phyloP scores from a whole-genome alignment of 2,113 vertebrate genomes.

The Rhagologus leucostigma region DNA sequence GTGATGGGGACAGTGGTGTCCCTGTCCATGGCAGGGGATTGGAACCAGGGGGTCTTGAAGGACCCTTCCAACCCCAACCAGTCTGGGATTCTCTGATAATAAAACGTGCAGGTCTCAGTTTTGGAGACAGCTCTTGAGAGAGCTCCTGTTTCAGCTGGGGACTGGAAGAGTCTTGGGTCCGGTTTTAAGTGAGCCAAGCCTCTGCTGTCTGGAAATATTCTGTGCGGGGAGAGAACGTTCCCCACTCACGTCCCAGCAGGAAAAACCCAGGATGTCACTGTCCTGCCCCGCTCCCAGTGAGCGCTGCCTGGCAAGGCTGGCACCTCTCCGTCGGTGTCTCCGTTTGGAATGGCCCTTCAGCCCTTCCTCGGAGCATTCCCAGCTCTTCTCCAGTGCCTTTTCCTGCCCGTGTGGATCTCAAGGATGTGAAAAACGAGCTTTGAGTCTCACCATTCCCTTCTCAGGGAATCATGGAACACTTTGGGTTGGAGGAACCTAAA shows the following conservation, averaged over 20 bases:
- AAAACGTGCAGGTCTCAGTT: background rate
- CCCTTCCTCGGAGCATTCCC: background rate
- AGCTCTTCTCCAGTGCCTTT: accelerated
- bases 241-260: background rate
- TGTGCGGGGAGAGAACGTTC: background rate
- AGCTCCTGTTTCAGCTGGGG: background rate
- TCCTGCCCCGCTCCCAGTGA: background rate
- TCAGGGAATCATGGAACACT: background rate
- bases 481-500: background rate
- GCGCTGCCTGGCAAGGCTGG: background rate
- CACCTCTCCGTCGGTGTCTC: accelerated
- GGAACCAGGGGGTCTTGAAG: background rate
- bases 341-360: too few species aligned
- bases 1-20: background rate
- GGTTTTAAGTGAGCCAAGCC: background rate
- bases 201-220: background rate
- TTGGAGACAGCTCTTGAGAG: background rate
- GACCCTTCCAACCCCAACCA: background rate
- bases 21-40: background rate
- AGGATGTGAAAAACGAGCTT: accelerated
- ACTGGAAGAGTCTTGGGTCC: background rate
- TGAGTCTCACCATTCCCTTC: background rate
- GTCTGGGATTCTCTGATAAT: background rate
- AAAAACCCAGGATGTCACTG: background rate
- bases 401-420: background rate